These are phyloP conservation scores for Hypothenemus hampei DNA, from an alignment of 1,140 invertebrate genomes.

Conservation along the genomic window DNA sequence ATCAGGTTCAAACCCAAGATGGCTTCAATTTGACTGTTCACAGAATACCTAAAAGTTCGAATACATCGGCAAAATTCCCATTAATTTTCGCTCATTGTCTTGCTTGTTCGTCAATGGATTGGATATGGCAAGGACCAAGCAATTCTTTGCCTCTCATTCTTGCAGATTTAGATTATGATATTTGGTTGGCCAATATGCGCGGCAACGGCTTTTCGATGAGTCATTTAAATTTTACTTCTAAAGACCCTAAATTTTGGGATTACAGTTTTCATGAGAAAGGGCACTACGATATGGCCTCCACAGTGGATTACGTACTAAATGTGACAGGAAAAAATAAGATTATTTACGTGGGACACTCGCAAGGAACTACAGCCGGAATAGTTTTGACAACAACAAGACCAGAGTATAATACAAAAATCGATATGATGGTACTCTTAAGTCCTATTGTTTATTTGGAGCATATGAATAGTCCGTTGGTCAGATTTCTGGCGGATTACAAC, in stretches of 20 bases:
- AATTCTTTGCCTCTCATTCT: slow-evolving; percentile 9
- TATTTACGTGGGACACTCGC: slow-evolving; percentile 54
- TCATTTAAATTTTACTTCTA: slow-evolving; percentile 10
- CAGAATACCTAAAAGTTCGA: slow-evolving; percentile 25
- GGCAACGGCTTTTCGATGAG: slow-evolving; percentile 18
- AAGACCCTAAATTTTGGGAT: slow-evolving; percentile 12
- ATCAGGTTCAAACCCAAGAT: slow-evolving; percentile 26
- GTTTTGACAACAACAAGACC: slow-evolving; percentile 51
- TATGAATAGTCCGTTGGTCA: slow-evolving; percentile 11
- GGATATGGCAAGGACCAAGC: slow-evolving; percentile 8
- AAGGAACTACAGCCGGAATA: slow-evolving; percentile 55
- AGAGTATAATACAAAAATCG: slow-evolving; percentile 54
- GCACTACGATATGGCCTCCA: slow-evolving; percentile 57
- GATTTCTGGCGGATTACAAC: slow-evolving; percentile 1
- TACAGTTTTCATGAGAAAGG: slow-evolving; percentile 67
- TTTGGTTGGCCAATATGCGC: slow-evolving; percentile 63
- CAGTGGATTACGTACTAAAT: slow-evolving; percentile 55
- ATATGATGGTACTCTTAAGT: slow-evolving; percentile 52
- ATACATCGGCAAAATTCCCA: neutral
- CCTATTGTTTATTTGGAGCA: slow-evolving; percentile 50
- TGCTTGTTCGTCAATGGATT: slow-evolving; percentile 13
- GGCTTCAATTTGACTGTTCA: slow-evolving; percentile 28
- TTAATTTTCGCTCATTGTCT: slow-evolving; percentile 12
- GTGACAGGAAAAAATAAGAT: slow-evolving; percentile 48
- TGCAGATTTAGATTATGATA: slow-evolving; percentile 42